Conservation (phyloP, 2,888 invertebrate species). For the Acronicta psi region DNA sequence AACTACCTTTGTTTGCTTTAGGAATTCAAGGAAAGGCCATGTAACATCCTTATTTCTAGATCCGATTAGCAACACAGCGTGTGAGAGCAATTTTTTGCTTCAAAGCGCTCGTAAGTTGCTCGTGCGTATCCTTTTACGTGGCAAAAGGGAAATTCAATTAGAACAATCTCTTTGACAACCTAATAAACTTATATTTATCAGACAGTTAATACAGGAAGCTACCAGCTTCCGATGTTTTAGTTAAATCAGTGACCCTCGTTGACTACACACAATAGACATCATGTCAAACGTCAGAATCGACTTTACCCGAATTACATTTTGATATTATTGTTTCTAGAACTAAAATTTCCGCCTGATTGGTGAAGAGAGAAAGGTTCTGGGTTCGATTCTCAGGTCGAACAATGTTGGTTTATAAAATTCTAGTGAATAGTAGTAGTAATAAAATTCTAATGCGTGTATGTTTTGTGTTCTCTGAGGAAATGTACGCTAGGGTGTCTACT, state of each 20-base stretch:
- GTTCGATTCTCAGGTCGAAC: too few relatives aligned
- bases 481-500: too few relatives aligned
- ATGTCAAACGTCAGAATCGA: conserved; percentile 39
- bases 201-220: conserved; percentile 30
- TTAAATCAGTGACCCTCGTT: conserved; percentile 85
- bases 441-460: too few relatives aligned
- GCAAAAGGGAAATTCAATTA: conserved; percentile 39
- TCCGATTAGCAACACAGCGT: conserved; percentile 13
- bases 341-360: too few relatives aligned
- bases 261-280: conserved; percentile 67
- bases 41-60: neutral
- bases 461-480: too few relatives aligned
- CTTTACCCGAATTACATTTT: conserved; percentile 29
- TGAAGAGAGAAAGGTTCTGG: too few relatives aligned
- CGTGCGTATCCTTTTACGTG: too few relatives aligned
- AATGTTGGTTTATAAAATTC: too few relatives aligned
- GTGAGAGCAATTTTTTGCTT: conserved; percentile 24
- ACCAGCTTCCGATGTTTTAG: conserved; percentile 71
- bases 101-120: conserved; percentile 1
- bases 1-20: neutral
- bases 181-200: conserved; percentile 35
- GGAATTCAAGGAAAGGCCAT: neutral
- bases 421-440: too few relatives aligned
- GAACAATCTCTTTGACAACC: conserved; percentile 31
- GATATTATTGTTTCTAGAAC: neutral